Conservation (phyloP, 2,797 vertebrate species). For the Lagocephalus sceleratus region DNA sequence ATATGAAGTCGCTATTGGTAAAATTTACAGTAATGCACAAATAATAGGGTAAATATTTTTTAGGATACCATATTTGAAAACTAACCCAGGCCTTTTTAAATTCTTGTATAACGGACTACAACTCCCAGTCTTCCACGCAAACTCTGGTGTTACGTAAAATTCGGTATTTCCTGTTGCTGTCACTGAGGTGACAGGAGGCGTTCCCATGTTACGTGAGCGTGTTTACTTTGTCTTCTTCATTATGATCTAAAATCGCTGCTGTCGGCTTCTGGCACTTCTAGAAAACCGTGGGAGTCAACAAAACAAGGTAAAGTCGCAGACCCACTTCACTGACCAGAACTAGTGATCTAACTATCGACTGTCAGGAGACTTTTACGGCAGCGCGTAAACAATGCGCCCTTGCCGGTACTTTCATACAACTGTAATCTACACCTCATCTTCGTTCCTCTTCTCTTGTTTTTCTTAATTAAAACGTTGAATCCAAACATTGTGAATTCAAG, state of each 20-base stretch:
- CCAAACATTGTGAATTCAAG: no score
- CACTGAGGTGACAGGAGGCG: not conserved
- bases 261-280: no score
- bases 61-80: no score
- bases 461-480: no score
- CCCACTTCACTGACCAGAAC: no score
- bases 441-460: no score
- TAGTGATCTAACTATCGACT: not conserved
- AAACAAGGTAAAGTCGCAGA: conserved; percentile 21
- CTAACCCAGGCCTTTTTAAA: no score
- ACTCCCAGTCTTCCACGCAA: conserved; percentile 31
- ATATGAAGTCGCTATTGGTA: no score
- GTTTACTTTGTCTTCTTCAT: conserved; percentile 11
- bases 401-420: not conserved
- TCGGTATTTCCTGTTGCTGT: conserved; percentile 42
- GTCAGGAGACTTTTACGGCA: not conserved
- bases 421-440: not conserved
- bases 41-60: no score
- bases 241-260: not conserved
- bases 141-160: conserved; percentile 30
- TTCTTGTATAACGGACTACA: conserved; percentile 18
- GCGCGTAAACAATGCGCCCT: not conserved
- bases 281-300: no score
- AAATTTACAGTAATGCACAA: no score
- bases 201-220: conserved; percentile 22